Conservation (phyloP, 2,888 invertebrate species). For the Euproctis similis region DNA sequence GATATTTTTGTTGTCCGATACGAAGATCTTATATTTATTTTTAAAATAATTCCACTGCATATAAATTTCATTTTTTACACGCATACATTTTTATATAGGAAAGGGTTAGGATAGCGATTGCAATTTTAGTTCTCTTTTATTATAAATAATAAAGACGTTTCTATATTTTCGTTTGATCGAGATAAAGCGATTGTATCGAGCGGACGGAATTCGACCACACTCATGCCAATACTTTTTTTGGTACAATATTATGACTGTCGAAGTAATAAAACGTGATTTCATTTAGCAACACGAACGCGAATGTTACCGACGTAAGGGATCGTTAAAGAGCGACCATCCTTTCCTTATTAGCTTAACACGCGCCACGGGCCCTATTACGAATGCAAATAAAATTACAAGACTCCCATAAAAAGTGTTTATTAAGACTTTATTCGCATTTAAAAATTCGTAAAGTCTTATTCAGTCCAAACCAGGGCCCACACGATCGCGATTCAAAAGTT, state of each 20-base stretch:
- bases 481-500: constrained; percentile 50
- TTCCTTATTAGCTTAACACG: constrained; percentile 69
- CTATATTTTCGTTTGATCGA: constrained; percentile 10
- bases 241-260: constrained; percentile 40
- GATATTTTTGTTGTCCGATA: constrained; percentile 47
- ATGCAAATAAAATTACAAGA: constrained; percentile 68
- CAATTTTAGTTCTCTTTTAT: too few species aligned
- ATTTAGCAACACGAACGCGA: constrained; percentile 45
- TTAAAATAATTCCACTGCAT: constrained; percentile 24
- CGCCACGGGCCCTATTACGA: constrained; percentile 58
- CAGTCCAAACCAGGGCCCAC: constrained; percentile 44
- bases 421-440: constrained; percentile 68
- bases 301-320: constrained; percentile 49
- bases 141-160: constrained; percentile 12
- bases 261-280: constrained; percentile 53
- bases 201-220: constrained; percentile 30
- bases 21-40: constrained; percentile 32
- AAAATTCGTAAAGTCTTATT: constrained; percentile 72
- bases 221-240: constrained; percentile 32
- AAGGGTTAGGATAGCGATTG: too few species aligned
- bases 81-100: too few species aligned
- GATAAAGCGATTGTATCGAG: constrained; percentile 15
- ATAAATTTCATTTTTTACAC: too few species aligned
- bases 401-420: constrained; percentile 68
- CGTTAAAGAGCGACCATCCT: constrained; percentile 58